Evolutionary conservation across 1,140 invertebrate species (phyloP), one percentile per base, ranked within the genome.

Genomic region (Dinoponera quadriceps): DNA sequence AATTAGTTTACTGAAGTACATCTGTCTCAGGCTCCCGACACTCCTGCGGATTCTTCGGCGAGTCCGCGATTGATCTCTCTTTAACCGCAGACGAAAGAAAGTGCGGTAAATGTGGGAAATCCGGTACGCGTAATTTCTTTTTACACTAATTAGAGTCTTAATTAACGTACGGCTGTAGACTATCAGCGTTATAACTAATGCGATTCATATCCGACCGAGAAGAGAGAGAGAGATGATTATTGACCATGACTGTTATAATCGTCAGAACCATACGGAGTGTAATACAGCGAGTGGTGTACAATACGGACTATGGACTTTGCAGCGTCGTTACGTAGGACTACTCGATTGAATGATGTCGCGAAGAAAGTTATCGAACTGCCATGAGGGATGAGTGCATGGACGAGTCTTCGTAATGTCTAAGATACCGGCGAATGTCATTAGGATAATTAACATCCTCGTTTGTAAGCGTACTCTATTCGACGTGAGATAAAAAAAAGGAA

Each of bases 211-310:
- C 20, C 4, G 13, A 25, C 14, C 44, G 54, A 77, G 48, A 63
- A 63, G 48, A 25, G 60, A 65, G 73, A 63, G 48, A 25, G 60
- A 65, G 59, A 77, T 77, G 49, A 66, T 77, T 77, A 77, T 77
- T 62, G 29, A 55, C 60, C 74, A 77, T 77, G 48, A 77, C 73
- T 27, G 27, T 66, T 74, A 18, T 66, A 66, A 66, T 77, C 49
- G 66, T 77, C 44, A 54, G 16, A 66, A 2, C 4, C 38, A 44
- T 44, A 54, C 33, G 14, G 55, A 44, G 16, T 68, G 29, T 66
- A 33, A 77, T 66, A 66, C n/a, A 27, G 18, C 60, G 54, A 25
- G 44, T 65, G 29, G 33, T 9, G 16, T 38, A 38, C n/a, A 14
- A 29, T 1, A 13, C 63, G 14, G 29, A 63, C 7, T 27, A 63